Percentiles rank a stretch among this genome's conserved stretches.
These are phyloP conservation scores for Battus philenor DNA, from an alignment of 1,140 invertebrate genomes.

Conservation along the genomic window DNA sequence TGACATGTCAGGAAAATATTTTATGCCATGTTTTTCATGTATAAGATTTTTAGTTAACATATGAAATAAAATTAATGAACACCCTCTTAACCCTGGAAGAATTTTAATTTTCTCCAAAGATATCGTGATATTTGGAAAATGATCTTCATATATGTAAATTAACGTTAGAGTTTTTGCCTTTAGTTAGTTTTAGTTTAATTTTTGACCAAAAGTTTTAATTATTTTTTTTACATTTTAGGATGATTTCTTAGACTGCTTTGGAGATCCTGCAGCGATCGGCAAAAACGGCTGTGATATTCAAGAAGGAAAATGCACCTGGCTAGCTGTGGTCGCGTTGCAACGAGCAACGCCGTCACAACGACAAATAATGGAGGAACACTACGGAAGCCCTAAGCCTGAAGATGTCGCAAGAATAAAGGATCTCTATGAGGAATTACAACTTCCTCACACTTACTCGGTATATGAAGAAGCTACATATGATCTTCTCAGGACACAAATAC, in stretches of 20 bases:
- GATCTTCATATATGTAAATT: too few relatives aligned
- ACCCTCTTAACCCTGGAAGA: too few relatives aligned
- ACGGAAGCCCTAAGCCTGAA: conserved; percentile 82
- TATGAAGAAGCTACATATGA: conserved; percentile 93
- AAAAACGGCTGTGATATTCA: conserved; percentile 95
- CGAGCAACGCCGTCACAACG: conserved; percentile 84
- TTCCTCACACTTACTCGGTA: conserved; percentile 85
- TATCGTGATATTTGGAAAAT: too few relatives aligned
- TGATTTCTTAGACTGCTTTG: conserved; percentile 96
- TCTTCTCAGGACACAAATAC: conserved; percentile 88
- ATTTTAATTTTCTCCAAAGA: too few relatives aligned
- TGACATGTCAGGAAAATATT: too few relatives aligned
- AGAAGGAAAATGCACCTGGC: conserved; percentile 97
- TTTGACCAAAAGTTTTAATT: too few relatives aligned
- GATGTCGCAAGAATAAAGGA: conserved; percentile 85
- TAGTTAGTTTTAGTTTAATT: too few relatives aligned
- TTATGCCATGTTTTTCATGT: too few relatives aligned
- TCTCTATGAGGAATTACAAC: conserved; percentile 87
- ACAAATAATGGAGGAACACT: conserved; percentile 87
- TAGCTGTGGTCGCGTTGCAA: conserved; percentile 92
- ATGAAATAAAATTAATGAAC: too few relatives aligned
- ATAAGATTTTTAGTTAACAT: too few relatives aligned
- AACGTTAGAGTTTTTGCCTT: too few relatives aligned
- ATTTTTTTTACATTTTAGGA: conserved; percentile 81
- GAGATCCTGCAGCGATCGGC: conserved; percentile 88